Percentiles rank a stretch among this genome's conserved stretches.
Conservation (phyloP, 1,140 invertebrate species). For the Scaptomyza graminum region DNA sequence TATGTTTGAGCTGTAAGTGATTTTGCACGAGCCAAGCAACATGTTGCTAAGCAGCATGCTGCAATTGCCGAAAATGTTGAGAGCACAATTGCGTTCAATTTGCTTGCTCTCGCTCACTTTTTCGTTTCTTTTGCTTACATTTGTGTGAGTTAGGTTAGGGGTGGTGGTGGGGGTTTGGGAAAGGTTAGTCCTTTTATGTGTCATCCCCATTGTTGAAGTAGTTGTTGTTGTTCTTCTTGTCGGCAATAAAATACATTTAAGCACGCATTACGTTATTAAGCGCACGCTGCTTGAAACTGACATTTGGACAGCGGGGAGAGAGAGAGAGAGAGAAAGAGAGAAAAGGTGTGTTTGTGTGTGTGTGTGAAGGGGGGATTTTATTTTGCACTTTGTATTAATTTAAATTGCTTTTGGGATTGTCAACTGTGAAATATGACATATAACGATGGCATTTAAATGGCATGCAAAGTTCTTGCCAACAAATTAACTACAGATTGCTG, state of each 20-base stretch:
- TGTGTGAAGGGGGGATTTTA: constrained; percentile 21
- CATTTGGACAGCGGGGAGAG: constrained; percentile 56
- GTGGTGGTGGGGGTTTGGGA: constrained; percentile 1
- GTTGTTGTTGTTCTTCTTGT: constrained; percentile 48
- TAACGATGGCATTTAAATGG: constrained; percentile 56
- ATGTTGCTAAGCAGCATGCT: constrained; percentile 62
- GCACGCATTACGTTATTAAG: constrained; percentile 78
- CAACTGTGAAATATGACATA: constrained; percentile 58
- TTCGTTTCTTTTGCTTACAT: constrained; percentile 5
- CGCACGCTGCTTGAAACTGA: constrained; percentile 70
- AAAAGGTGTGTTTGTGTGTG: constrained; percentile 3
- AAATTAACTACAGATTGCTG: constrained; percentile 55
- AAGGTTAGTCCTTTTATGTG: constrained; percentile 54
- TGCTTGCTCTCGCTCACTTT: not conserved
- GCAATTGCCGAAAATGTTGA: constrained; percentile 28
- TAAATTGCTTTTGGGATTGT: constrained; percentile 77
- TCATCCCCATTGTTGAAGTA: constrained; percentile 42
- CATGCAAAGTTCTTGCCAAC: constrained; percentile 52
- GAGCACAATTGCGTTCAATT: constrained; percentile 29
- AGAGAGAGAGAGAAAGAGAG: constrained; percentile 9
- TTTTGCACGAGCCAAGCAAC: constrained; percentile 59
- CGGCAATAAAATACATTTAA: constrained; percentile 81
- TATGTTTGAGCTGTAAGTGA: constrained; percentile 71
- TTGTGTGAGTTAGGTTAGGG: constrained; percentile 8
- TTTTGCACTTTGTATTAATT: constrained; percentile 76